These are phyloP conservation scores for Pituophis catenifer DNA, from an alignment of 2,113 vertebrate genomes.

Conservation along the genomic window DNA sequence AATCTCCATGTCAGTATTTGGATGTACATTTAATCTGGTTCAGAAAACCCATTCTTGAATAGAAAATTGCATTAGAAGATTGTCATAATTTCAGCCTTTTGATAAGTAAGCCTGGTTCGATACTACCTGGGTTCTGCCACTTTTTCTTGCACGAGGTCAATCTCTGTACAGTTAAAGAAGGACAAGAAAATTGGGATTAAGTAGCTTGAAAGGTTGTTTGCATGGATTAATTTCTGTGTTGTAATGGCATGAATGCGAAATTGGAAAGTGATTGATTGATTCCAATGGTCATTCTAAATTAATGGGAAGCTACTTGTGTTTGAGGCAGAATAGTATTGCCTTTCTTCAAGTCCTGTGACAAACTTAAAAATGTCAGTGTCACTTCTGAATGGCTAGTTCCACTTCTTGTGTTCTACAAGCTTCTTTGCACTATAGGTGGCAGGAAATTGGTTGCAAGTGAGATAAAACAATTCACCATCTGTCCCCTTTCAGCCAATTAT, in stretches of 20 bases:
- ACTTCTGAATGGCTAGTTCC: neutral
- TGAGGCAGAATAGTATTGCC: neutral
- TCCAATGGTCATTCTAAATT: neutral
- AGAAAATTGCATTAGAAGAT: neutral
- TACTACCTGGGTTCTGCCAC: neutral
- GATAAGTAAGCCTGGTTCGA: neutral
- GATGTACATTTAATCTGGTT: neutral
- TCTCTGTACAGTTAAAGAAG: neutral
- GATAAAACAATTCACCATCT: neutral
- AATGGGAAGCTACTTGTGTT: neutral
- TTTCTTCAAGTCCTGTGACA: neutral
- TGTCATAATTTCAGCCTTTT: neutral
- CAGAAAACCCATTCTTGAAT: neutral
- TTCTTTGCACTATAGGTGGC: neutral
- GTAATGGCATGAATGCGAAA: neutral
- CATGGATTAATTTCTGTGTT: neutral
- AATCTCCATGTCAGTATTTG: neutral
- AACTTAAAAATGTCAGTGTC: neutral
- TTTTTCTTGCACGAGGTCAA: neutral
- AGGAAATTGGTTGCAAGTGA: neutral
- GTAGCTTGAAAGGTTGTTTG: neutral
- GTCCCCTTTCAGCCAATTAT: neutral
- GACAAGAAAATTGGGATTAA: neutral
- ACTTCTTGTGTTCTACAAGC: neutral
- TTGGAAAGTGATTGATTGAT: neutral